Base-by-base conservation (phyloP, 2,888 invertebrate species). In the Stenotaenia linearis region DNA sequence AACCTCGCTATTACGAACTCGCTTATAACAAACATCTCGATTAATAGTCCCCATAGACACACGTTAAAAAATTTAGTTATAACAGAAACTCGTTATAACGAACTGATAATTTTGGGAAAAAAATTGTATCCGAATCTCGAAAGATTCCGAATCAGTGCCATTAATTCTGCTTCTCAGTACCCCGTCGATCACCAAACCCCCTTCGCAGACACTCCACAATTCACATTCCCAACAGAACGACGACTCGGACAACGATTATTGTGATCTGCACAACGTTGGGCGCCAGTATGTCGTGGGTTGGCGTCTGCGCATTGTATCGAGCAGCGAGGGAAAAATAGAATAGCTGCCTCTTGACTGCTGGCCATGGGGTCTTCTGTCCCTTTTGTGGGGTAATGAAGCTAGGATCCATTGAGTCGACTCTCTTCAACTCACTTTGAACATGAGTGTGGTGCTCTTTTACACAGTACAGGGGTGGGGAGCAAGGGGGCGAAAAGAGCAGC, bases 341-440 rank as follows among this genome's bases (percentile, higher is more conserved):
- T 69, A 12, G 69, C 9, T 69, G 69, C 25, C 69, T 69, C 28
- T 69, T 69, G 69, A 69, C 69, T 69, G 69, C 69, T 69, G 69
- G 69, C 69, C 69, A 69, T 69, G 69, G 69, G 50, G 69, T 69
- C 69, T 69, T 69, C 69, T 69, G 69, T 75, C 76, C 37, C 76
- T 37, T 75, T 75, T 75, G 32, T 32, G 32, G 78, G 23, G 78
- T 78, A 78, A 78, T 78, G 78, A 78, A 78, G 78, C 78, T 61
- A 30, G 61, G 32, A 30, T 12, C 78, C 69, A 78, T 78, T 78
- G 78, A 78, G 78, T 56, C 56, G 78, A 78, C 56, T 78, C 78
- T 78, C 78, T 78, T 61, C 56, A 78, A 61, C 78, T 32, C 76
- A 75, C 35, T 37, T 32, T 37, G 76, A 75, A 32, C 32, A 37